These are phyloP conservation scores for Venustaconcha ellipsiformis DNA, from an alignment of 1,140 invertebrate genomes.

Conservation along the genomic window DNA sequence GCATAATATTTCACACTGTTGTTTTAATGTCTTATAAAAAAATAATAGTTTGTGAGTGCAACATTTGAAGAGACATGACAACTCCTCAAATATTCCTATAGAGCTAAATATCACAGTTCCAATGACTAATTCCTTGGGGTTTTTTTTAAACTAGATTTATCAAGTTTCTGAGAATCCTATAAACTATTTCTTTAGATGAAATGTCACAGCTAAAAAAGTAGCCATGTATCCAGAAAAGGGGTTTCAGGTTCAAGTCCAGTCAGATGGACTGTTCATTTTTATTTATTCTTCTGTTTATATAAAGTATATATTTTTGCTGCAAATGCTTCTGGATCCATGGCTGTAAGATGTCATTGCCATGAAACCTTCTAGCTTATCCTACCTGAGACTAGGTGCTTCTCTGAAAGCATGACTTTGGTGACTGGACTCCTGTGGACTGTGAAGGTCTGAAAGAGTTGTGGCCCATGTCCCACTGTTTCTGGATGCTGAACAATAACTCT, in stretches of 20 bases:
- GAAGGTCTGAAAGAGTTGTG: constrained; percentile 98
- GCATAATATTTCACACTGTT: too few relatives aligned
- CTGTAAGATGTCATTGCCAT: not conserved
- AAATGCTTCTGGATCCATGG: not conserved
- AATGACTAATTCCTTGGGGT: too few relatives aligned
- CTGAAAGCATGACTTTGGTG: constrained; percentile 91
- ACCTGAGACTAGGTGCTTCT: constrained; percentile 94
- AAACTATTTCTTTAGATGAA: too few relatives aligned
- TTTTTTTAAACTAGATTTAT: too few relatives aligned
- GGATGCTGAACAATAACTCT: constrained; percentile 98
- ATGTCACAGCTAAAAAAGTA: not conserved
- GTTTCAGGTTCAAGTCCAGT: not conserved
- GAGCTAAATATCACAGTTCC: too few relatives aligned
- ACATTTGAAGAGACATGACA: too few relatives aligned
- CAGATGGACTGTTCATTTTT: not conserved
- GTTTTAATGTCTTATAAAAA: too few relatives aligned
- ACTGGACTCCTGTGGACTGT: constrained; percentile 97
- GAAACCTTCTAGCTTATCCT: constrained; percentile 2
- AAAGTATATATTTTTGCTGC: not conserved
- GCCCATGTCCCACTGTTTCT: constrained; percentile 96
- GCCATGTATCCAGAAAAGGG: not conserved
- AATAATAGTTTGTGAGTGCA: too few relatives aligned
- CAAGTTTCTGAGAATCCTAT: too few relatives aligned
- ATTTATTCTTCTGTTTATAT: not conserved
- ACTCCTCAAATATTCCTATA: too few relatives aligned